Evolutionary conservation across 2,888 invertebrate genomes (phyloP), one percentile per base, ranked within the genome.

Genomic region (Dasysyrphus albostriatus): DNA sequence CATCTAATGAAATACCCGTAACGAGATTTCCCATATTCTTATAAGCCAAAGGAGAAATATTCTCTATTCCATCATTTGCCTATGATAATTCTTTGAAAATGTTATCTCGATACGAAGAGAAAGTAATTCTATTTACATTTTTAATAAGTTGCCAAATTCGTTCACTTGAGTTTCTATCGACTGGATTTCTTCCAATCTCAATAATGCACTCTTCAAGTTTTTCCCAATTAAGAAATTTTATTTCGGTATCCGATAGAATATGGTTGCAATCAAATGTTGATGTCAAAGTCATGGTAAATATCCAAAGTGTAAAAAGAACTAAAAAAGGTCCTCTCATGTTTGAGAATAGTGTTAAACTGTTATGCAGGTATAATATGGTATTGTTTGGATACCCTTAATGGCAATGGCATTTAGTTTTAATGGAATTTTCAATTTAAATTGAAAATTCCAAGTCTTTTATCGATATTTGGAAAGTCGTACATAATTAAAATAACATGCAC

Each of bases 1-100:
- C 94, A 10, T 93, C 92, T 0, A 93, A 91, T 0, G 92, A 91
- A 19, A 95, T 92, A 0, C 94, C 94, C 0, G 81, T 88, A 3
- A 91, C 65, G 5, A 89, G 70, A 63, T 89, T 88, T 34, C 90
- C 90, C 88, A 91, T 89, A 72, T 89, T 88, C 37, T 78, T 88
- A 65, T 89, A 91, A 9, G 88, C 83, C 2, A 80, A 65, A 0
- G 88, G 67, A 8, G 90, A 89, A 67, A 91, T 89, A 49, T 89
- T 89, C 24, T 91, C 90, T 1, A 89, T 72, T 54, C 88, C 89
- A 74, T 88, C 88, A 54, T 90, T 89, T 7, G 88, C 88, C 90
- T 90, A 16, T 47, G 42, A 9, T 39, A 47, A 14, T 51, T 32
- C 42, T 32, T 39, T 54, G 51, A 5, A 54, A n/a, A 10, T 47